Base-by-base conservation (phyloP, 2,113 vertebrate species). In the Hippocampus guttulatus region DNA sequence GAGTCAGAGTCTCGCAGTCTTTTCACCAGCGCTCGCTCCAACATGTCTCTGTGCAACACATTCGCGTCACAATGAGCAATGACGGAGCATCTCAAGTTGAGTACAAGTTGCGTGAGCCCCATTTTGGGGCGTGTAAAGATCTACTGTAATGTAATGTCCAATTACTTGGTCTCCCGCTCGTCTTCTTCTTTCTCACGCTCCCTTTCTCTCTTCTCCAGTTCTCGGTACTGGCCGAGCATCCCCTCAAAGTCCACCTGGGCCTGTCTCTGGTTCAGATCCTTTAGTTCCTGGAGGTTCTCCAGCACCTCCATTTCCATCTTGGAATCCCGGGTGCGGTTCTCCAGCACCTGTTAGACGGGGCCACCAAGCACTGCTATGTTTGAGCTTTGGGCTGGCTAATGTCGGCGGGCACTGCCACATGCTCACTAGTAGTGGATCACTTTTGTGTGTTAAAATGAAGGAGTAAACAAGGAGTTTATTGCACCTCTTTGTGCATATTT, bases 261-360 rank as follows among this genome's bases (percentile, higher is more conserved):
- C 92, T 99, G 97, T 3, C 96, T 92, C 88, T 99, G 97, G 90
- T 98, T 99, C 68, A 99, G 91, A 57, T 99, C 97, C 83, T 98
- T 98, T 77, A 98, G 91, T 86, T 99, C 96, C 90, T 98, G 96
- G 33, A 99, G 93, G 84, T 96, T 98, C 89, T 99, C 97, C 88
- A 99, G 84, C 11, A 98, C 95, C 82, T 99, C 96, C 97, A 99
- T 98, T 85, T 99, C 97, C 88, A 98, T 89, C 83, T 98, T 99
- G 2, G 97, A 98, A 85, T 98, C 96, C 74, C 96, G 96, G 9
- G 96, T 98, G 21, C 97, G 89, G 82, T 99, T 99, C 88, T 99
- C 97, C 80, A 99, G 84, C 61, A 99, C 95, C 97, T 99, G 80
- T 8, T 6, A n/a, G 10, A 80, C 2, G 58, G 23, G 63, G 45